A percentile compares a stretch with the other conserved stretches of the same genome.
phyloP scores from a whole-genome alignment of 2,797 vertebrate species.

The Neostethus bicornis region DNA sequence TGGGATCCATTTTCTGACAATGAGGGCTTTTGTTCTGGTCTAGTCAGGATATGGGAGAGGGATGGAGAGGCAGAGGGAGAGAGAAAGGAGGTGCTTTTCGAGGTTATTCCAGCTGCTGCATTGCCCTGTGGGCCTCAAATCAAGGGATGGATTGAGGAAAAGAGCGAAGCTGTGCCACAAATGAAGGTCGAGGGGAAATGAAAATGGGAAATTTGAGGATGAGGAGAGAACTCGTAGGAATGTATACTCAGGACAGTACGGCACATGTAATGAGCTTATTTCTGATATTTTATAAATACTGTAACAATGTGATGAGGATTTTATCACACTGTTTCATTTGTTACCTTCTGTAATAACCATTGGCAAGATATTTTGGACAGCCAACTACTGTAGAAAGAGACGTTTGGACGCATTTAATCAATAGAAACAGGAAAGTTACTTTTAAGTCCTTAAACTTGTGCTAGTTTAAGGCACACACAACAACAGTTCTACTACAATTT shows the following conservation, averaged over 20 bases:
- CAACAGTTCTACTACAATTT: background rate
- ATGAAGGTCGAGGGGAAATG: constrained; percentile 16
- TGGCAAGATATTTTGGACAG: background rate
- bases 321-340: background rate
- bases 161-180: constrained; percentile 32
- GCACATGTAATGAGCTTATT: constrained; percentile 7
- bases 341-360: background rate
- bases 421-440: background rate
- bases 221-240: constrained; percentile 8
- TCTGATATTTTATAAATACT: background rate
- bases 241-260: constrained; percentile 1
- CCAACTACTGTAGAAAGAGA: background rate
- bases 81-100: constrained; percentile 30
- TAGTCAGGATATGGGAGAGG: constrained; percentile 61
- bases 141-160: constrained; percentile 46
- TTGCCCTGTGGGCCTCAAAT: constrained; percentile 51
- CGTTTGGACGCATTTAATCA: background rate
- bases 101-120: constrained; percentile 43
- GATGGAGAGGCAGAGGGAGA: constrained; percentile 17
- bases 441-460: no score
- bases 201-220: constrained; percentile 4
- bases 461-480: background rate
- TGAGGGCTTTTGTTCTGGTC: constrained; percentile 77
- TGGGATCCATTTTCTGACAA: constrained; percentile 80
- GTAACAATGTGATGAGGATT: constrained; percentile 7